Percentiles rank a stretch among this genome's conserved stretches.
Conservation (phyloP, 30 jellyfish, hydroid and myxozoan genomes). For the Turritopsis dohrnii region DNA sequence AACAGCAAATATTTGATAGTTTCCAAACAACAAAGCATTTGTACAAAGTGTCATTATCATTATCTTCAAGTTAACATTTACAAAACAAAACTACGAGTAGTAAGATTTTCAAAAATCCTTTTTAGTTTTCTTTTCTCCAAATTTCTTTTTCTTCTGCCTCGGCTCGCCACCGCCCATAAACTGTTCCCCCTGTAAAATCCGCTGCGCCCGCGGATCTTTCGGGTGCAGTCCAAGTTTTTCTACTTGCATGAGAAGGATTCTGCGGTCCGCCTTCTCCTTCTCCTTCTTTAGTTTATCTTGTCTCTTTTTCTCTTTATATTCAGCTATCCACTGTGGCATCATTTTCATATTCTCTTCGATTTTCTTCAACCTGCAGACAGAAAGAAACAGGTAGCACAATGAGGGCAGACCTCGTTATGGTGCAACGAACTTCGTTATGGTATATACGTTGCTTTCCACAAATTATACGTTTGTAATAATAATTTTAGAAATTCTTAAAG, state of each 20-base stretch:
- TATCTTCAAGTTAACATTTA: background rate
- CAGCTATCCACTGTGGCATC: conserved; percentile 83
- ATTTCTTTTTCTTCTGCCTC: conserved; percentile 18
- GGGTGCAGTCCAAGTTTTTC: conserved; percentile 78
- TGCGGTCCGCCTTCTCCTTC: conserved; percentile 47
- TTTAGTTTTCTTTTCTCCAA: conserved; percentile 2
- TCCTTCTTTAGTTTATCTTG: conserved; percentile 38
- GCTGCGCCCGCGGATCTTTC: conserved; percentile 82
- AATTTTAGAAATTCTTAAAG: no score
- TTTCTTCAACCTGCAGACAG: conserved; percentile 35
- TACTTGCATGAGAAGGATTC: conserved; percentile 34
- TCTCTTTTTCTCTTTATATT: conserved; percentile 47
- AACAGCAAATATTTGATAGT: background rate
- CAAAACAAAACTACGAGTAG: background rate
- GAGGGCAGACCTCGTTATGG: no score
- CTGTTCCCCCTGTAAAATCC: conserved; percentile 40
- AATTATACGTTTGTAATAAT: no score
- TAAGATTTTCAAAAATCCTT: background rate
- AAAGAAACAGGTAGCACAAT: no score
- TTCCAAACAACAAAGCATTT: background rate
- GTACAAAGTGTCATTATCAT: background rate
- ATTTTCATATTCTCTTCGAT: conserved; percentile 74
- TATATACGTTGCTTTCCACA: no score
- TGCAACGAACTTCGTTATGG: no score
- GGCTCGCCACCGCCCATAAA: background rate